Conservation (phyloP, 2,888 invertebrate genomes). For the Diadromus collaris region DNA sequence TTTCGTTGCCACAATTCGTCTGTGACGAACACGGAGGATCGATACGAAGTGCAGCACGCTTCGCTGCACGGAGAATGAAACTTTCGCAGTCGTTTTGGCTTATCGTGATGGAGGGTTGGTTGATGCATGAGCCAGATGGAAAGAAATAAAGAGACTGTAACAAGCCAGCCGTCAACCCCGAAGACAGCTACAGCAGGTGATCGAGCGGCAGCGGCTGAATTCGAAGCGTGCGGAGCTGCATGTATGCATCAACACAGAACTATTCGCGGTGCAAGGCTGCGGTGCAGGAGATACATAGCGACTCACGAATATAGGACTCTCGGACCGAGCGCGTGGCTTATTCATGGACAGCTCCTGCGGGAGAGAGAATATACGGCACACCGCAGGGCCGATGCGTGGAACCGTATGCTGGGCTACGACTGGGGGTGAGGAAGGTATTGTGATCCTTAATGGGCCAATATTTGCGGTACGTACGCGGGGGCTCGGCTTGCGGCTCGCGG, state of each 20-base stretch:
- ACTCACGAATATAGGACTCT: slow-evolving; percentile 20
- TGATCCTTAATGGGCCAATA: slow-evolving; percentile 77
- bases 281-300: neutral
- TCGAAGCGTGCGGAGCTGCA: neutral
- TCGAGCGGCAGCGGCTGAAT: neutral
- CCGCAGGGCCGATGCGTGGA: slow-evolving; percentile 22
- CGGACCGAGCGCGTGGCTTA: slow-evolving; percentile 37
- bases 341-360: slow-evolving; percentile 31
- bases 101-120: neutral
- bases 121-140: slow-evolving; percentile 1
- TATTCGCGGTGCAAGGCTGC: neutral
- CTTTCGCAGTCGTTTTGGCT: neutral
- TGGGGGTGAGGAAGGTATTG: slow-evolving; percentile 67
- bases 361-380: slow-evolving; percentile 17
- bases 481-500: slow-evolving; percentile 36
- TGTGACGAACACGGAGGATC: neutral
- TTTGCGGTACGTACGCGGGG: slow-evolving; percentile 71
- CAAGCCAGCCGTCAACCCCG: too few relatives aligned
- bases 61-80: neutral
- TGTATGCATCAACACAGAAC: neutral
- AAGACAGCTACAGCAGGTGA: neutral
- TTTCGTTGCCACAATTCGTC: neutral
- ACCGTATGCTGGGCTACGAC: slow-evolving; percentile 30
- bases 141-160: neutral
- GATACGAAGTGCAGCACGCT: neutral